phyloP scores from a whole-genome alignment of 2,888 invertebrate genomes.

The Cosmia pyralina region DNA sequence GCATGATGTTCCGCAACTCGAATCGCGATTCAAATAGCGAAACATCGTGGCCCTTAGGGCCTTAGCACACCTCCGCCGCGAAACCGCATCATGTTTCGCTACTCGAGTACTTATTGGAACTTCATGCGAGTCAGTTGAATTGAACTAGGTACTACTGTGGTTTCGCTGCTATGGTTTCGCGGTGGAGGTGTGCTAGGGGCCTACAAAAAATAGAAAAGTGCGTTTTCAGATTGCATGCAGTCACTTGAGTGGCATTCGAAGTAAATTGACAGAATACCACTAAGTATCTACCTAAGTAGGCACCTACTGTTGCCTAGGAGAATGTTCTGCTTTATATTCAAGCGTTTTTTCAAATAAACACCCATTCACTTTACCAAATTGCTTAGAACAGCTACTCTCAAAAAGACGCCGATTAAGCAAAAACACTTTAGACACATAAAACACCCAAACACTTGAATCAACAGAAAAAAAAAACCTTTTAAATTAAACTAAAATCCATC shows the following conservation, averaged over 20 bases:
- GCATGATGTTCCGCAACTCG: too few relatives aligned
- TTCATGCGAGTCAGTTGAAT: too few relatives aligned
- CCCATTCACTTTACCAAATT: constrained; percentile 51
- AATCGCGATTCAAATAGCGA: too few relatives aligned
- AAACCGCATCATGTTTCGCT: too few relatives aligned
- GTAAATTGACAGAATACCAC: background rate
- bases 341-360: constrained; percentile 30
- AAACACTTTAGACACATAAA: constrained; percentile 47
- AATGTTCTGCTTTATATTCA: background rate
- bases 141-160: too few relatives aligned
- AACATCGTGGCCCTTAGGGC: too few relatives aligned
- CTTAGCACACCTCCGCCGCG: too few relatives aligned
- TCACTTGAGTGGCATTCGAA: background rate
- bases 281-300: background rate
- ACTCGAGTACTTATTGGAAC: too few relatives aligned
- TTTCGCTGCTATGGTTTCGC: too few relatives aligned
- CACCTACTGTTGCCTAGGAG: background rate
- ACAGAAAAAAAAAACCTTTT: constrained; percentile 63
- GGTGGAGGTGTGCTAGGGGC: too few relatives aligned
- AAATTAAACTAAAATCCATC: constrained; percentile 71
- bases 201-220: background rate
- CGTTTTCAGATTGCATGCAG: background rate
- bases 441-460: constrained; percentile 49
- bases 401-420: constrained; percentile 39
- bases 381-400: constrained; percentile 18